Conservation (phyloP, 2,113 vertebrate species). For the Dicaeum eximium region DNA sequence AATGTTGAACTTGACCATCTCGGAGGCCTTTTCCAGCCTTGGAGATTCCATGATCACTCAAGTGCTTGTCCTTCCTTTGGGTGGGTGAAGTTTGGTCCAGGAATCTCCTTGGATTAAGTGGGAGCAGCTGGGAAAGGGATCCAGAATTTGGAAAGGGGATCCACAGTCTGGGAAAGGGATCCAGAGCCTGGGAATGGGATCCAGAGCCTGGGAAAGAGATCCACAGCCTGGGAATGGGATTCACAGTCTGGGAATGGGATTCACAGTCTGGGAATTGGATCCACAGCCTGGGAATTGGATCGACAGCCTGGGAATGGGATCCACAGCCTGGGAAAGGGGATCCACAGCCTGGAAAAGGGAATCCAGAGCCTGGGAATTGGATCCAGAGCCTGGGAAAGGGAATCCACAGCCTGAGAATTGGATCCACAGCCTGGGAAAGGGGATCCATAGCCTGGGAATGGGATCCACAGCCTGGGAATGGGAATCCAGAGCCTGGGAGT, state of each 20-base stretch:
- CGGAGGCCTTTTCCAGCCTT: neutral
- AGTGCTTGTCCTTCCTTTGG: neutral
- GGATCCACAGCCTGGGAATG: rapidly evolving
- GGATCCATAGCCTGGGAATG: rapidly evolving
- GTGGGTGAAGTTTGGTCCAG: neutral
- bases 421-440: rapidly evolving
- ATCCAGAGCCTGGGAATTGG: rapidly evolving
- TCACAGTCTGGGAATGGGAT: rapidly evolving
- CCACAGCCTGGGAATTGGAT: rapidly evolving
- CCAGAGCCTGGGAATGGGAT: rapidly evolving
- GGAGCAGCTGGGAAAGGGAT: neutral
- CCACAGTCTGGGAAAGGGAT: neutral
- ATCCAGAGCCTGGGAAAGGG: neutral
- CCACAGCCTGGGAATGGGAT: neutral
- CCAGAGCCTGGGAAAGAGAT: rapidly evolving
- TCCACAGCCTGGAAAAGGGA: neutral
- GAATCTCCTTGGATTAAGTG: neutral
- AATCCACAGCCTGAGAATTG: neutral
- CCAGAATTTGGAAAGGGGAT: rapidly evolving
- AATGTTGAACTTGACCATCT: neutral
- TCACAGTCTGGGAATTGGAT: neutral
- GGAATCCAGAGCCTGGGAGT: neutral
- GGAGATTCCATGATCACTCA: neutral
- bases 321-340: neutral
- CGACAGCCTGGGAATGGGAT: neutral